Conservation (phyloP, 1,140 invertebrate species). For the Drosophila parabipectinata region DNA sequence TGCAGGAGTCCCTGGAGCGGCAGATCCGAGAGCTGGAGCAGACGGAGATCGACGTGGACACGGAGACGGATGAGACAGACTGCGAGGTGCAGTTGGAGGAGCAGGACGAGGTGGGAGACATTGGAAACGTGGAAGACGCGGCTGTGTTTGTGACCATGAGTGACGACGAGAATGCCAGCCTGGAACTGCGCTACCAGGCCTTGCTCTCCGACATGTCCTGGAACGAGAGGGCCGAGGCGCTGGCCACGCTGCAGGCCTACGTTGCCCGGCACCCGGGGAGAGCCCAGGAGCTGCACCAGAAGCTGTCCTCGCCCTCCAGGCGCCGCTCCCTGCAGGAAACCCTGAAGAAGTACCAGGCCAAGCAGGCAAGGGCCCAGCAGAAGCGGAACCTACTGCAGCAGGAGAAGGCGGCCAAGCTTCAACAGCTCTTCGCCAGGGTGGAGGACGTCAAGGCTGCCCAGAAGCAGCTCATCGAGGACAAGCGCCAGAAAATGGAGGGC, state of each 20-base stretch:
- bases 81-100: constrained; percentile 76
- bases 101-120: constrained; percentile 51
- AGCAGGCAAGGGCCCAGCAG: constrained; percentile 93
- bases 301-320: constrained; percentile 95
- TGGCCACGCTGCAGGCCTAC: constrained; percentile 90
- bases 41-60: constrained; percentile 92
- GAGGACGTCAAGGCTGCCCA: constrained; percentile 96
- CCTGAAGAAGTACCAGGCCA: constrained; percentile 91
- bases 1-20: constrained; percentile 91
- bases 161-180: constrained; percentile 81
- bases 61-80: constrained; percentile 91
- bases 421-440: constrained; percentile 94
- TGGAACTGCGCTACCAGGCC: constrained; percentile 89
- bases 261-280: constrained; percentile 94
- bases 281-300: constrained; percentile 95
- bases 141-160: constrained; percentile 68
- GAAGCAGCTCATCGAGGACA: constrained; percentile 93
- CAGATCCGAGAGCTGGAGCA: constrained; percentile 92
- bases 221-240: constrained; percentile 90
- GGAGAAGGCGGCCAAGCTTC: constrained; percentile 93
- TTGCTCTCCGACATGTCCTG: constrained; percentile 91
- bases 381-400: constrained; percentile 92
- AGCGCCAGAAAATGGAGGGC: constrained; percentile 92
- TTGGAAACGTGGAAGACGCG: constrained; percentile 46
- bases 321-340: constrained; percentile 92